Evolutionary conservation across 2,113 vertebrate species (phyloP).

Genomic region (Rhinopomastus cyanomelas): DNA sequence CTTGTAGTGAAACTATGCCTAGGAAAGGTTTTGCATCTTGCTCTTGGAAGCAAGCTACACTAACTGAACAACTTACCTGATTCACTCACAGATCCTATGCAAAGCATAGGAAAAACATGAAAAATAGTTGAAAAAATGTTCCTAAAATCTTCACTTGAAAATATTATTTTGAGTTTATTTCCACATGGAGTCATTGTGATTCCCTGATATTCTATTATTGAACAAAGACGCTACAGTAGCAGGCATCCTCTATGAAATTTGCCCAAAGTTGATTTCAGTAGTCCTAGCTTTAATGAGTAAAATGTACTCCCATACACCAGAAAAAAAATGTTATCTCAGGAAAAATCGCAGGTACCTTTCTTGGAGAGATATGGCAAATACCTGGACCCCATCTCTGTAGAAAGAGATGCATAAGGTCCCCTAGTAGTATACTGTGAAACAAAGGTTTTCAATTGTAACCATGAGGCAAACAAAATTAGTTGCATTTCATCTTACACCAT

Average conservation of each 20-base stretch:
- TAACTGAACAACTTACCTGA: not conserved
- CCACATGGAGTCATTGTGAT: not conserved
- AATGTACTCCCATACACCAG: not conserved
- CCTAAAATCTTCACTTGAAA: not conserved
- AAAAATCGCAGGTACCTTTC: not conserved
- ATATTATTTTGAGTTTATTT: not conserved
- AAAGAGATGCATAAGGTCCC: not conserved
- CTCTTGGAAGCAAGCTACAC: not conserved
- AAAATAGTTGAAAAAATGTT: not conserved
- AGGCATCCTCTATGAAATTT: not conserved
- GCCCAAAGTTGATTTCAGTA: not conserved
- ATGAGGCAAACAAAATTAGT: not conserved
- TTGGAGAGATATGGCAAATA: not conserved
- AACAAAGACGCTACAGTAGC: not conserved
- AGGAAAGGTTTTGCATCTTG: not conserved
- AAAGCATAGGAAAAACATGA: not conserved
- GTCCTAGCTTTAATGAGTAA: not conserved
- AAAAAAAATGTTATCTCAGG: not conserved
- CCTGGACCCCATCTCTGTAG: not conserved
- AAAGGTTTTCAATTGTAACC: not conserved
- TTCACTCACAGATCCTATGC: not conserved
- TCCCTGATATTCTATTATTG: not conserved
- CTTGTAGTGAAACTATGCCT: not conserved
- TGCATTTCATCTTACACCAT: not conserved
- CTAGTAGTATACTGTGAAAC: not conserved